phyloP scores from a whole-genome alignment of 2,888 invertebrate genomes.

The Cryptocephalus primarius region DNA sequence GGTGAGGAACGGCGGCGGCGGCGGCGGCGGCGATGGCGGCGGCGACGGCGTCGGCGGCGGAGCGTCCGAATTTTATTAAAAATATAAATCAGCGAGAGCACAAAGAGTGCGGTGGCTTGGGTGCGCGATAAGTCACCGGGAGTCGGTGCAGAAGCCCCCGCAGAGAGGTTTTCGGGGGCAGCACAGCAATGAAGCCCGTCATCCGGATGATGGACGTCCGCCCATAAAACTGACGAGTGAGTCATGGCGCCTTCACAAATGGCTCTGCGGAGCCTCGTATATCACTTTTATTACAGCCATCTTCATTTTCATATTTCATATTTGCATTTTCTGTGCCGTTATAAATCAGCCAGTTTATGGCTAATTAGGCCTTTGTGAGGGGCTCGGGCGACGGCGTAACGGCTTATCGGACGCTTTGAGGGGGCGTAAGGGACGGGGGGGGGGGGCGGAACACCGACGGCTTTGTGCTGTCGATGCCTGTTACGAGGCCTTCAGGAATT shows the following conservation, averaged over 20 bases:
- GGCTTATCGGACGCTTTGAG: constrained; percentile 38
- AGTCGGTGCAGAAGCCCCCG: constrained; percentile 17
- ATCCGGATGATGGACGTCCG: constrained; percentile 59
- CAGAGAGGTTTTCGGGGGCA: constrained; percentile 22
- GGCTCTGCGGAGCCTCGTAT: constrained; percentile 67
- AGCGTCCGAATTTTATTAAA: constrained; percentile 26
- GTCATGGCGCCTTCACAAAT: constrained; percentile 56
- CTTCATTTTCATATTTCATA: constrained; percentile 50
- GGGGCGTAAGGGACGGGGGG: constrained; percentile 1
- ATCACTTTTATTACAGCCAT: constrained; percentile 68
- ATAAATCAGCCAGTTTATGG: constrained; percentile 55
- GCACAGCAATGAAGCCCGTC: constrained; percentile 51
- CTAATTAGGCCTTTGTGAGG: constrained; percentile 47
- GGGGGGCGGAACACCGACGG: constrained; percentile 3
- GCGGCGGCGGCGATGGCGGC: constrained; percentile 1
- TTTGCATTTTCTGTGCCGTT: constrained; percentile 49
- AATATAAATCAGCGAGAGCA: constrained; percentile 45
- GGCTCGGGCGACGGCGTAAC: constrained; percentile 35
- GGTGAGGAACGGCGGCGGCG: constrained; percentile 4
- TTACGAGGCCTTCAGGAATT: constrained; percentile 15
- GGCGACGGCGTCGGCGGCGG: neutral
- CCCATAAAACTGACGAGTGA: constrained; percentile 66
- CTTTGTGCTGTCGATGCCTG: constrained; percentile 16
- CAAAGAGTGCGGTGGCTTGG: constrained; percentile 41
- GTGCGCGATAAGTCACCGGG: constrained; percentile 22